Conservation (phyloP, 2,113 vertebrate species). For the Nematolebias whitei region DNA sequence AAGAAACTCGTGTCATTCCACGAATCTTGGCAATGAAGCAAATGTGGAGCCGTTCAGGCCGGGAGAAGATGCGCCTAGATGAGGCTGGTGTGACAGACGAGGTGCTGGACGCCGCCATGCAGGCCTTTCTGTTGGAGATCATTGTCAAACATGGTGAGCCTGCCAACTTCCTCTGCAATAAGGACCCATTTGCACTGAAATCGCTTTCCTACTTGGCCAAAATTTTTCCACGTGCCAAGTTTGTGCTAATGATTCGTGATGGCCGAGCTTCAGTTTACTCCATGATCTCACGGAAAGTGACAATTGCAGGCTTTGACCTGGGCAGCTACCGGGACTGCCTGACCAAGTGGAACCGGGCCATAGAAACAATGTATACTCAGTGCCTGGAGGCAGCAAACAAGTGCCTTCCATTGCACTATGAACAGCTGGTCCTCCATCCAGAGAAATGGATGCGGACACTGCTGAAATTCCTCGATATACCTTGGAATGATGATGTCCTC, state of each 20-base stretch:
- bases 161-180: conserved; percentile 94
- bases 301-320: conserved; percentile 95
- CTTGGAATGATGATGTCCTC: conserved; percentile 92
- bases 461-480: conserved; percentile 90
- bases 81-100: conserved; percentile 96
- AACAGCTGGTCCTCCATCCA: conserved; percentile 93
- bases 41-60: conserved; percentile 97
- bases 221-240: conserved; percentile 95
- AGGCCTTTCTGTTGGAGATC: conserved; percentile 93
- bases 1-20: conserved; percentile 95
- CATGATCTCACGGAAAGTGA: conserved; percentile 98
- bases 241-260: conserved; percentile 94
- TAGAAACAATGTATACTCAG: conserved; percentile 98
- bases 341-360: conserved; percentile 97
- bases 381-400: conserved; percentile 90
- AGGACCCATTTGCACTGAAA: conserved; percentile 96
- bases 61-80: conserved; percentile 95
- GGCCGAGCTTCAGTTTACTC: conserved; percentile 95
- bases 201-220: conserved; percentile 93
- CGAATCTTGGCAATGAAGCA: conserved; percentile 95
- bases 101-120: conserved; percentile 96
- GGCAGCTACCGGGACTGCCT: conserved; percentile 96
- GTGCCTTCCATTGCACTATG: conserved; percentile 92
- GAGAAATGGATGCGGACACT: conserved; percentile 95
- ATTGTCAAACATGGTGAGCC: conserved; percentile 97